A percentile compares a stretch with the other conserved stretches of the same genome.
phyloP scores from a whole-genome alignment of 2,888 invertebrate genomes.

The Listrodromus nycthemerus region DNA sequence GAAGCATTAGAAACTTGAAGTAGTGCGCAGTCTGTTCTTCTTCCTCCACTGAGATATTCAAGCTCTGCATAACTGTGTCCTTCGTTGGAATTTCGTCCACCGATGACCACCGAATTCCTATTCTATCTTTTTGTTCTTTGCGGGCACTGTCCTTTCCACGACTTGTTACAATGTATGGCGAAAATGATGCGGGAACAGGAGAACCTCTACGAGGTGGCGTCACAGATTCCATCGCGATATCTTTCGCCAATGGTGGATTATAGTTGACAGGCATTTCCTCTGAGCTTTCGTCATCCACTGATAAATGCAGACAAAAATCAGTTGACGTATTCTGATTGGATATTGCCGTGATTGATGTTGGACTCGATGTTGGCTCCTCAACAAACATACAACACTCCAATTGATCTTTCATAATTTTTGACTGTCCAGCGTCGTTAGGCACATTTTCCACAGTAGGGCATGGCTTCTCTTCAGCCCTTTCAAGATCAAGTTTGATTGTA shows the following conservation, averaged over 20 bases:
- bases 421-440: too few species aligned
- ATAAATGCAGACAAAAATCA: slow-evolving; percentile 33
- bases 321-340: not conserved
- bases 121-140: slow-evolving; percentile 83
- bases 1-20: slow-evolving; percentile 84
- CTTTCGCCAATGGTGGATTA: not conserved
- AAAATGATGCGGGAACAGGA: slow-evolving; percentile 73
- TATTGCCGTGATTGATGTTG: not conserved
- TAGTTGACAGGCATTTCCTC: slow-evolving; percentile 15
- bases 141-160: slow-evolving; percentile 87
- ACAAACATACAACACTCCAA: too few species aligned
- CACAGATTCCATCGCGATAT: not conserved
- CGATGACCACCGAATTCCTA: slow-evolving; percentile 63
- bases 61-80: slow-evolving; percentile 76
- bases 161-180: slow-evolving; percentile 87
- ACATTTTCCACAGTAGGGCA: not conserved
- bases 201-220: slow-evolving; percentile 30
- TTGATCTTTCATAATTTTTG: too few species aligned
- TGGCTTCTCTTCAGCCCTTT: not conserved
- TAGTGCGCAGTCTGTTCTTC: slow-evolving; percentile 82
- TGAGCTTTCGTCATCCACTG: slow-evolving; percentile 27
- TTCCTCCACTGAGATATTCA: slow-evolving; percentile 78
- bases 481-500: not conserved
- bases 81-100: slow-evolving; percentile 77
- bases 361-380: not conserved